Evolutionary conservation across 2,113 vertebrate species (phyloP), one percentile per base, ranked within the genome.

Genomic region (Physeter macrocephalus): DNA sequence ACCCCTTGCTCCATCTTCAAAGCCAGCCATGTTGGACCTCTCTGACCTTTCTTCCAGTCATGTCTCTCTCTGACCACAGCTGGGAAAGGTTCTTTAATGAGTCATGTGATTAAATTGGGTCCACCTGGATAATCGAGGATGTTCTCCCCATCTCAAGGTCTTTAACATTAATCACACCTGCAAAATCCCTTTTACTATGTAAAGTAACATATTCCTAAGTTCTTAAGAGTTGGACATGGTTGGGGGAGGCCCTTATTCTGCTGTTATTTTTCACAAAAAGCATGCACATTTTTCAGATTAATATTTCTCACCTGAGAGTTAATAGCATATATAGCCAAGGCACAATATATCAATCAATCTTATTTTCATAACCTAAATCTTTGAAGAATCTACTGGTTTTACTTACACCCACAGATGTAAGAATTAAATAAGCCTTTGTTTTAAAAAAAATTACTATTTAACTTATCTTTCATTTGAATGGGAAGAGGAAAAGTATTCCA

Each of bases 391-490:
- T 46, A 83, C 46, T 90, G 17, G 49, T 59, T 97, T 83, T 89
- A 97, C 43, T 90, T 89, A 62, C 4, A 97, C 21, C 84, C n/a
- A 88, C 3, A 90, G n/a, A 94, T 88, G 5, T 83, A 92, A 93
- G 20, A 78, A 88, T 80, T 93, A 66, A 93, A 46, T 87, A 69
- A 62, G 61, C 0, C 12, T 74, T 81, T 92, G 29, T 27, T 8
- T 57, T 57, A 7, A 0, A 14, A 14, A 62, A 88, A 90, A 78
- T 67, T 81, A 82, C 21, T 54, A 52, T 49, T 80, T 77, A 93
- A 94, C 14, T 93, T 80, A 59, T 52, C 12, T 87, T 97, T 85
- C 52, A 87, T 67, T 95, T 96, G 64, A 92, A 92, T 77, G 43
- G n/a, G 34, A 90, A 80, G 11, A 87, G 25, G 25, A 7, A 75